These are phyloP conservation scores for Mimumesa dahlbomi DNA, from an alignment of 2,888 invertebrate species.

Conservation along the genomic window DNA sequence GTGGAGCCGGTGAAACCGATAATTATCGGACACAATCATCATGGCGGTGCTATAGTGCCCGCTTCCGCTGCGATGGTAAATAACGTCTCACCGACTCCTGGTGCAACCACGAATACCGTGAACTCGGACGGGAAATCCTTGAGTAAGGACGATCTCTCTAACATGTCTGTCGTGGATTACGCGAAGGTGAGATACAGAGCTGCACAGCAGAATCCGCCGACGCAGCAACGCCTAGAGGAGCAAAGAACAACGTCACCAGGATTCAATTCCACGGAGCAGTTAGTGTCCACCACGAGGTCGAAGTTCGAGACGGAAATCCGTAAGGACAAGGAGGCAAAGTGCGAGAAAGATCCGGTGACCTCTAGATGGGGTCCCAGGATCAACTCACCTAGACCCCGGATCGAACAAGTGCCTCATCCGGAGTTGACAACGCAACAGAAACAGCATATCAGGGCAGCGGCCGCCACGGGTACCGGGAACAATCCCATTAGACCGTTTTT, in stretches of 20 bases:
- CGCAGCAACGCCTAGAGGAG: slow-evolving; percentile 79
- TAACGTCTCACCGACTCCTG: slow-evolving; percentile 28
- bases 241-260: slow-evolving; percentile 77
- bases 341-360: slow-evolving; percentile 69
- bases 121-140: slow-evolving; percentile 58
- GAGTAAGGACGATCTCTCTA: slow-evolving; percentile 73
- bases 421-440: slow-evolving; percentile 84
- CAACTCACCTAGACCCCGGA: slow-evolving; percentile 72
- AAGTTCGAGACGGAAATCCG: slow-evolving; percentile 70
- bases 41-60: slow-evolving; percentile 45
- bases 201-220: slow-evolving; percentile 80
- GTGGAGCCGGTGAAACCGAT: slow-evolving; percentile 73
- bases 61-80: slow-evolving; percentile 61
- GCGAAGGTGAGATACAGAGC: slow-evolving; percentile 86
- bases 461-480: slow-evolving; percentile 79
- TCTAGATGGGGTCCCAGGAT: slow-evolving; percentile 80
- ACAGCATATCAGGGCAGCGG: slow-evolving; percentile 81
- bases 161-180: slow-evolving; percentile 84
- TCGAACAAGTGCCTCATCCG: slow-evolving; percentile 84
- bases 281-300: slow-evolving; percentile 69
- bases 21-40: slow-evolving; percentile 63
- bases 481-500: slow-evolving; percentile 92
- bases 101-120: neutral
- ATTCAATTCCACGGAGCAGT: slow-evolving; percentile 54
- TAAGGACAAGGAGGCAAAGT: slow-evolving; percentile 63